Conservation (phyloP, 2,113 vertebrate genomes). For the Poeciliopsis retropinna region DNA sequence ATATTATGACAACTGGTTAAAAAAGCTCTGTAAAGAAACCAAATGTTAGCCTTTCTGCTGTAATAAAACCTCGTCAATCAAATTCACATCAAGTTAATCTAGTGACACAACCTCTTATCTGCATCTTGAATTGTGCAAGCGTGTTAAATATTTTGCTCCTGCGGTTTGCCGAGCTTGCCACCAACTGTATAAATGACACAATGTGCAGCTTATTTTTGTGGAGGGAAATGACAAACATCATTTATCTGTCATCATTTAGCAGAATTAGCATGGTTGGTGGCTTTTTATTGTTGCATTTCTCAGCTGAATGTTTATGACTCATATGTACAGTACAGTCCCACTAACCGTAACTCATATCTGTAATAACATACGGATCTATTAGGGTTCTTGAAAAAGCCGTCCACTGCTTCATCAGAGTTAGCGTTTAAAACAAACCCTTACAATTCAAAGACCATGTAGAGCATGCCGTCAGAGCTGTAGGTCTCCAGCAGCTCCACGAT, state of each 20-base stretch:
- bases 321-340: neutral
- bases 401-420: no score
- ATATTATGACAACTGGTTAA: neutral
- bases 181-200: neutral
- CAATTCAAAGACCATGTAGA: constrained; percentile 92
- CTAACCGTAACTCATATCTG: no score
- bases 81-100: neutral
- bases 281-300: neutral
- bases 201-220: neutral
- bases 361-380: neutral
- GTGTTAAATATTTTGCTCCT: neutral
- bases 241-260: constrained; percentile 1
- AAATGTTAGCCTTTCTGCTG: no score
- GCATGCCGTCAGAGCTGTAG: constrained; percentile 96
- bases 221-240: constrained; percentile 2
- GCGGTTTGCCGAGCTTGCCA: neutral
- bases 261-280: constrained; percentile 11
- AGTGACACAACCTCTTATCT: neutral
- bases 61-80: neutral
- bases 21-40: no score
- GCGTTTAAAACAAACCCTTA: constrained; percentile 5
- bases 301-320: neutral
- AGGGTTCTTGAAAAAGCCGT: no score
- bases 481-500: constrained; percentile 98
- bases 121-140: neutral